Conservation (phyloP, 2,888 invertebrate genomes). For the Pardosa pseudoannulata region DNA sequence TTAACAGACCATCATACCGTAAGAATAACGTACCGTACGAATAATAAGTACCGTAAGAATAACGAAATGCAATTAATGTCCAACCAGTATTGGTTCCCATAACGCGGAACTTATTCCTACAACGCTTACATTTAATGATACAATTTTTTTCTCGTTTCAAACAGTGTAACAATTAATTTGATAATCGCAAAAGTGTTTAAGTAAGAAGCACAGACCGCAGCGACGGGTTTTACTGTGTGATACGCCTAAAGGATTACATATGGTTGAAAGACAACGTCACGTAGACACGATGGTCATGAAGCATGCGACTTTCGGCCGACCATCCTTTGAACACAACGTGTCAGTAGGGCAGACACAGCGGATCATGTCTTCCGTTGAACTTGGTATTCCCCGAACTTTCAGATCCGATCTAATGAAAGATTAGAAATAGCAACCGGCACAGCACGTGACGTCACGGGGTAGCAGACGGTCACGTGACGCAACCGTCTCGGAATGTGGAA, state of each 20-base stretch:
- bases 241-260: background rate
- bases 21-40: too few species aligned
- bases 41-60: too few species aligned
- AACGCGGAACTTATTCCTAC: too few species aligned
- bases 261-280: background rate
- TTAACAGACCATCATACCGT: too few species aligned
- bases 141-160: too few species aligned
- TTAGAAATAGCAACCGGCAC: slow-evolving; percentile 14
- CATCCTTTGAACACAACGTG: background rate
- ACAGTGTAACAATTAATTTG: too few species aligned
- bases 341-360: slow-evolving; percentile 3
- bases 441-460: slow-evolving; percentile 32
- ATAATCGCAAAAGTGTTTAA: too few species aligned
- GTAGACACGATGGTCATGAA: background rate
- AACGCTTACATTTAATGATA: too few species aligned
- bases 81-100: too few species aligned
- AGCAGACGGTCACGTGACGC: slow-evolving; percentile 56
- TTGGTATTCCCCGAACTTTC: slow-evolving; percentile 9
- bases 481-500: slow-evolving; percentile 60
- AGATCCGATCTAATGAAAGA: background rate
- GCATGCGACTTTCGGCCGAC: background rate
- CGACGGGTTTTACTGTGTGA: background rate
- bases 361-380: background rate
- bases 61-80: too few species aligned
- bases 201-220: too few species aligned